Conservation (phyloP, 2,113 vertebrate species). For the Cochlearius cochlearius region DNA sequence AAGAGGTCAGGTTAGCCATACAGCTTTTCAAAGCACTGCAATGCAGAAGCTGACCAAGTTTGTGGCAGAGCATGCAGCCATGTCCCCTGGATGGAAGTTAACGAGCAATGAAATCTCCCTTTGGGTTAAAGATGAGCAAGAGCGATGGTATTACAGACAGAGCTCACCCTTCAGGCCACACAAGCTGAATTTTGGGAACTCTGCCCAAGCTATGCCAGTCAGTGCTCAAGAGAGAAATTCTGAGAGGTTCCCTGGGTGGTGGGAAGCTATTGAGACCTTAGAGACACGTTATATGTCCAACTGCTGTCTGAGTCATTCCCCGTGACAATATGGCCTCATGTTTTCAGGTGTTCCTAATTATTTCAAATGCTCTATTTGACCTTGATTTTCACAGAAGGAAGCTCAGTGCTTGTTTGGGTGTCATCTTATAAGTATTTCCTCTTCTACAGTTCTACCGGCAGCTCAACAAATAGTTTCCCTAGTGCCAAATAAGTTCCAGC, state of each 20-base stretch:
- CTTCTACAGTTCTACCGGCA: background rate
- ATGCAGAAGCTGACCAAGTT: background rate
- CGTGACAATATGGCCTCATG: background rate
- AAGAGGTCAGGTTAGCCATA: background rate
- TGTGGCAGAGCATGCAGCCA: background rate
- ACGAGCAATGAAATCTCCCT: background rate
- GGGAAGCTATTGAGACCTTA: background rate
- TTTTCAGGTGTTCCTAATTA: background rate
- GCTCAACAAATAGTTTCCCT: conserved; percentile 24
- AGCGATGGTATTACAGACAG: background rate
- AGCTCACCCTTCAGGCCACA: background rate
- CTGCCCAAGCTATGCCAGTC: background rate
- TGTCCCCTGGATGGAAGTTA: background rate
- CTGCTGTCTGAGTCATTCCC: background rate
- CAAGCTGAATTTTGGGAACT: background rate
- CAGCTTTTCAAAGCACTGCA: background rate
- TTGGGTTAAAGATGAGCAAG: background rate
- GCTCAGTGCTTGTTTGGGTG: background rate
- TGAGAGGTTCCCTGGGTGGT: background rate
- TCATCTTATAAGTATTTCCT: conserved; percentile 13
- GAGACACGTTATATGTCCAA: rapidly evolving
- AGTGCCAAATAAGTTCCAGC: conserved; percentile 47
- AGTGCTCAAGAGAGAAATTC: background rate
- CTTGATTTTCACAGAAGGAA: conserved; percentile 19
- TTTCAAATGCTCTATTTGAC: background rate